Percentiles rank a stretch among this genome's conserved stretches.
Conservation (phyloP, 2,113 vertebrate species). For the Hypanus sabinus region DNA sequence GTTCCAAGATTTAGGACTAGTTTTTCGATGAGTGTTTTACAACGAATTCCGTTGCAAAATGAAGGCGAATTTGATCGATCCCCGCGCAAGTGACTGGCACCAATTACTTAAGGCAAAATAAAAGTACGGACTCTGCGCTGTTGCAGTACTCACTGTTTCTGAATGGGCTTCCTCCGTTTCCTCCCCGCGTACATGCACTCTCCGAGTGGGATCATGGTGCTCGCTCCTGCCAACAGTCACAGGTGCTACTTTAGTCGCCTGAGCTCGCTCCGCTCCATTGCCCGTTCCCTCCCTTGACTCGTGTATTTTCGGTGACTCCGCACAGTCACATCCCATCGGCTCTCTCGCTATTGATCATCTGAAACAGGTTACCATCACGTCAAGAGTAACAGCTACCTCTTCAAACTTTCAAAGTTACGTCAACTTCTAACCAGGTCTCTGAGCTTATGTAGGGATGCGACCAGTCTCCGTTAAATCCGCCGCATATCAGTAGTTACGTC, state of each 20-base stretch:
- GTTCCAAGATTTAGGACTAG: not conserved
- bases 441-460: not conserved
- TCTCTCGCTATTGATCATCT: not conserved
- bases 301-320: too few species aligned
- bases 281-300: not conserved
- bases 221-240: constrained; percentile 48
- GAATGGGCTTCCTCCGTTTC: constrained; percentile 85
- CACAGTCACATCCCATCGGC: not conserved
- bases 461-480: not conserved
- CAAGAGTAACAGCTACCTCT: not conserved
- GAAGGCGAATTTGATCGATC: not conserved
- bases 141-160: constrained; percentile 76
- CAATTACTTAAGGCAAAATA: not conserved
- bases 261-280: not conserved
- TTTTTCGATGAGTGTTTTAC: not conserved
- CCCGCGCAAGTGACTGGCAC: not conserved
- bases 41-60: not conserved
- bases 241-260: not conserved
- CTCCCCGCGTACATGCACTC: constrained; percentile 89
- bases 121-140: not conserved
- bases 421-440: not conserved
- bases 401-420: not conserved
- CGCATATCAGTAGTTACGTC: not conserved
- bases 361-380: not conserved
- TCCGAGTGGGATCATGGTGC: constrained; percentile 82